phyloP scores from a whole-genome alignment of 53 echinoderm and acorn worm species.

The Patiria pectinifera region DNA sequence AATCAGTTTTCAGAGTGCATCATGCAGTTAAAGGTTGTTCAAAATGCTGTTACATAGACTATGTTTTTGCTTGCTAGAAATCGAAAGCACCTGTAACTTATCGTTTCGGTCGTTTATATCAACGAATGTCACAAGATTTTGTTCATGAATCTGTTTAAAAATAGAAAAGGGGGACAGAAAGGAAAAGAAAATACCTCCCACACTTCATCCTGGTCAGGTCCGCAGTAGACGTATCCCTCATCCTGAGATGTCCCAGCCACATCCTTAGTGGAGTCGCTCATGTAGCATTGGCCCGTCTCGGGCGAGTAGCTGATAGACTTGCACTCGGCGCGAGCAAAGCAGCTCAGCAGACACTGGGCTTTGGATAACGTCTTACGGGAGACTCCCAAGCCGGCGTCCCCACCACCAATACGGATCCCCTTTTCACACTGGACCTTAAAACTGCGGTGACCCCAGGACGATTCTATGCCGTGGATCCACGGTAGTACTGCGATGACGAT shows the following conservation, averaged over 20 bases:
- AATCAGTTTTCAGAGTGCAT: too few relatives aligned
- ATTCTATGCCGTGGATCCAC: neutral
- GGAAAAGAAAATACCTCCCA: neutral
- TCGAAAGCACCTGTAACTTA: neutral
- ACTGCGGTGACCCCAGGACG: neutral
- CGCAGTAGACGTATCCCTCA: conserved; percentile 2
- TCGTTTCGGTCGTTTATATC: too few relatives aligned
- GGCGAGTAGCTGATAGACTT: neutral
- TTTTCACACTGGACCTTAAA: neutral
- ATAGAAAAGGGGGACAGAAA: neutral
- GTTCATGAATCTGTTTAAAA: too few relatives aligned
- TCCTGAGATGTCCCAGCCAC: neutral
- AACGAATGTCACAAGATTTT: too few relatives aligned
- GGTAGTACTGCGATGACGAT: neutral
- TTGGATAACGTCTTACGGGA: neutral
- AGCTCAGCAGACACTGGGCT: neutral
- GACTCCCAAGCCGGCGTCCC: neutral
- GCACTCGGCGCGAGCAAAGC: neutral
- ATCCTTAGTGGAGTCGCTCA: neutral
- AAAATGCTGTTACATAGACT: too few relatives aligned
- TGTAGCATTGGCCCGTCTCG: neutral
- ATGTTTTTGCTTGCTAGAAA: too few relatives aligned
- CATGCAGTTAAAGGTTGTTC: too few relatives aligned
- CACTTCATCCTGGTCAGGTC: neutral
- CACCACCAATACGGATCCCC: neutral